phyloP scores from a whole-genome alignment of 2,888 invertebrate genomes.

The Drosophila pseudotakahashii region DNA sequence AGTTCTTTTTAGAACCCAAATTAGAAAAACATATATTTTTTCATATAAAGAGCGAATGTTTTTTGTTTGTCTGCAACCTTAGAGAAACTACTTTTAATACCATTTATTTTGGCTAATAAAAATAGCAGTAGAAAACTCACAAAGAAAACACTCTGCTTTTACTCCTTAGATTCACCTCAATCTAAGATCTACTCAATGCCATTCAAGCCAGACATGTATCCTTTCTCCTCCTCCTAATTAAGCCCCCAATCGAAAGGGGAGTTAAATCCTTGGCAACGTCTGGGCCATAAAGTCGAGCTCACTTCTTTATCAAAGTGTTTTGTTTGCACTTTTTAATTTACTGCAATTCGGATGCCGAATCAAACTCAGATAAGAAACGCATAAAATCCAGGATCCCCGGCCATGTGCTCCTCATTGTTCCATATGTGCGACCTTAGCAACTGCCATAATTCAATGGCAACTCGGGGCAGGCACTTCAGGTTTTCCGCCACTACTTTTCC shows the following conservation, averaged over 20 bases:
- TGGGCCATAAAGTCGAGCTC: conserved; percentile 67
- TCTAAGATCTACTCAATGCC: conserved; percentile 6
- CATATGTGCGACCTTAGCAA: conserved; percentile 57
- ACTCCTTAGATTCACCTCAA: not conserved
- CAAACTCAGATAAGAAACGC: conserved; percentile 70
- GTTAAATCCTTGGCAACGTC: conserved; percentile 44
- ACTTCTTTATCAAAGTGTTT: conserved; percentile 72
- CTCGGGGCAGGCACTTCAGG: not conserved
- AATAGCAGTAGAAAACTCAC: not conserved
- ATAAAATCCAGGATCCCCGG: conserved; percentile 47
- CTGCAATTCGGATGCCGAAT: conserved; percentile 77
- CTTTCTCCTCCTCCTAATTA: conserved; percentile 43
- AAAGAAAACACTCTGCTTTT: not conserved
- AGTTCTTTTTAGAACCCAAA: too few species aligned
- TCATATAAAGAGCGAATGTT: too few species aligned
- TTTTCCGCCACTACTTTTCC: conserved; percentile 4
- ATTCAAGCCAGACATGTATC: not conserved
- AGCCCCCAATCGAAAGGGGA: conserved; percentile 11
- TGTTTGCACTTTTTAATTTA: conserved; percentile 82
- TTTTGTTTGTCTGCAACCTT: too few species aligned
- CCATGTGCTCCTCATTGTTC: conserved; percentile 35
- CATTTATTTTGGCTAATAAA: too few species aligned
- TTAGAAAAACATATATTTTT: too few species aligned
- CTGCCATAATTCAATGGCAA: conserved; percentile 64
- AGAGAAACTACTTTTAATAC: too few species aligned